Evolutionary conservation across 2,888 invertebrate genomes (phyloP), one percentile per base, ranked within the genome.

Genomic region (Yponomeuta sedellus): DNA sequence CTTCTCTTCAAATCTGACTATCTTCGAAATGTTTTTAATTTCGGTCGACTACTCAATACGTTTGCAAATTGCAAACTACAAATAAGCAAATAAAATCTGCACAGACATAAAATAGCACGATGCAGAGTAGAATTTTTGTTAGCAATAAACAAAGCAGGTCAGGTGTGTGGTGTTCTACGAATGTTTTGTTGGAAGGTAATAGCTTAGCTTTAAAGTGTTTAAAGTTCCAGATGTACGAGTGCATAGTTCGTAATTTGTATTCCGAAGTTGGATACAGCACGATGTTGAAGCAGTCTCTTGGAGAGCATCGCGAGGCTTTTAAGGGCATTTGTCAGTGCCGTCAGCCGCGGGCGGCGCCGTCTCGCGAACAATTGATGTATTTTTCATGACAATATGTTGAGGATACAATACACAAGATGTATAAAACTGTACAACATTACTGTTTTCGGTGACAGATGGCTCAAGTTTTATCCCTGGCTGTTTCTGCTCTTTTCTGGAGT

Each of bases 241-340:
- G 44, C 16, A 52, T 52, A 52, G 44, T 52, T 52, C 44, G 44
- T 52, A 52, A 52, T 52, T 52, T 52, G 44, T 52, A 52, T 52
- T 52, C 44, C 44, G 44, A 52, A 52, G 44, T 52, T 52, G 44
- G 16, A 52, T 52, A 16, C 44, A 16, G 44, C 16, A 44, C 16
- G 16, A 52, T 52, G 44, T 52, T 52, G 44, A 16, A 5, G 44
- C 44, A 52, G 44, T 52, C 44, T 52, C 44, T 16, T 52, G 44
- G 44, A 52, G 44, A 52, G 44, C 44, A 52, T 52, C 44, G 44
- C 44, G 44, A 69, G 61, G 68, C 69, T 69, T 69, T 69, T 68
- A 69, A 68, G 65, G 66, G 67, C 68, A 69, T 69, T 69, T 67
- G 67, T 69, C 66, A 52, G 44, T 16, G 44, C 12, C 44, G 44